Base-by-base conservation (phyloP, 2,888 invertebrate genomes). In the Allolobophora icterica region DNA sequence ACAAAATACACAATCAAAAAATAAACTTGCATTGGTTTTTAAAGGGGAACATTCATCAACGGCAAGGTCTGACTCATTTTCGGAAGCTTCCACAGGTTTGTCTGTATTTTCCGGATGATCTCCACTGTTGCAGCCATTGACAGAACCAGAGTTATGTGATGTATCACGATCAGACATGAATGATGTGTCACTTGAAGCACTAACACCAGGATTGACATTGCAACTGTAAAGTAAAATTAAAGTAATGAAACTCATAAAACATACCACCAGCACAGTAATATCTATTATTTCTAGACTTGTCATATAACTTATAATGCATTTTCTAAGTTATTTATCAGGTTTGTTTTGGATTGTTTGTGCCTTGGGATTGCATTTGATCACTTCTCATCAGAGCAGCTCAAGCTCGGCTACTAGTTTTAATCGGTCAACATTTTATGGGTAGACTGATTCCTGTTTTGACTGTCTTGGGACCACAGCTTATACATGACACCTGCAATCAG, bases 1-100 rank as follows among this genome's bases (percentile, higher is more conserved):
- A 71, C 1, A 71, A n/a, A 71, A n/a, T 17, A 52, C 52, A 71
- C 30, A 71, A 90, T 35, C 21, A 24, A 58, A n/a, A 89, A 45
- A 34, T 40, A 90, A 89, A 89, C 91, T 83, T 89, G 89, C 91
- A 87, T 40, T 24, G 34, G 45, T 45, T 58, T 90, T 90, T 40
- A 58, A 45, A 24, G 84, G 45, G 33, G 42, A 87, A 35, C 35
- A 87, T 87, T 87, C 87, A 30, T 34, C 87, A 8, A 87, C 71
- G n/a, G 71, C 87, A 30, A 87, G 34, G 38, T 87, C 87, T 8
- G 87, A 35, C 35, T 87, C 35, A 34, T 87, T 87, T 35, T 35
- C 87, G 35, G 87, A 34, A 38, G 87, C 35, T 38, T 87, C 87
- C 21, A 34, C 38, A 38, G 87, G 87, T 87, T 87, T 87, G 38